Evolutionary conservation across 2,113 vertebrate species (phyloP), one percentile per base, ranked within the genome.

Genomic region (Xiphias gladius): DNA sequence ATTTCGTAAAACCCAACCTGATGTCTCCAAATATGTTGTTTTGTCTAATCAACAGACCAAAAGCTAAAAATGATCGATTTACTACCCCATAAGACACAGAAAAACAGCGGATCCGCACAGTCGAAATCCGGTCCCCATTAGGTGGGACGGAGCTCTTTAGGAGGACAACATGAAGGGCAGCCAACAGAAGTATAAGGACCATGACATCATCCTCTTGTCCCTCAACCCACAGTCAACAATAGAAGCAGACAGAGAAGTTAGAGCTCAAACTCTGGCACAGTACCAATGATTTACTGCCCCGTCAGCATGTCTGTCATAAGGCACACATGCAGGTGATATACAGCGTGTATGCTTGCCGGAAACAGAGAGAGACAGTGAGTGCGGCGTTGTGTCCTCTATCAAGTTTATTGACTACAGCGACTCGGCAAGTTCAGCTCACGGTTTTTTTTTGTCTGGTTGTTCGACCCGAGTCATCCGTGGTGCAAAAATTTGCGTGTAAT

Each of bases 131-230:
- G 61, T 67, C 37, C 68, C 73, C 55, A 70, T 82, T 76, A 79
- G 92, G 76, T 87, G 71, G 79, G 58, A 71, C 12, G 16, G 32
- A 76, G 76, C 48, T 46, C 37, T 79, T 79, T 52, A 79, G 70
- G 70, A 77, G 79, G 79, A 83, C 75, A 54, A 72, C 19, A 37
- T 69, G 73, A 61, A 87, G 54, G 63, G 52, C 61, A 52, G 83
- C 88, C 88, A 88, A 82, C 76, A 55, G 70, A 86, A 91, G 92
- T 85, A 86, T 86, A 79, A 86, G 54, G 39, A 20, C 76, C 57
- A 88, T 93, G 86, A 92, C 87, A 87, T 89, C 88, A 88, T 63
- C 68, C 57, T 69, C n/a, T 32, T 32, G 69, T 83, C 82, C 61
- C 73, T 54, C 50, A 65, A 72, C 61, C 59, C 59, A 17, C 19